Evolutionary conservation across 1,140 invertebrate species (phyloP).

Genomic region (Lethrus apterus): DNA sequence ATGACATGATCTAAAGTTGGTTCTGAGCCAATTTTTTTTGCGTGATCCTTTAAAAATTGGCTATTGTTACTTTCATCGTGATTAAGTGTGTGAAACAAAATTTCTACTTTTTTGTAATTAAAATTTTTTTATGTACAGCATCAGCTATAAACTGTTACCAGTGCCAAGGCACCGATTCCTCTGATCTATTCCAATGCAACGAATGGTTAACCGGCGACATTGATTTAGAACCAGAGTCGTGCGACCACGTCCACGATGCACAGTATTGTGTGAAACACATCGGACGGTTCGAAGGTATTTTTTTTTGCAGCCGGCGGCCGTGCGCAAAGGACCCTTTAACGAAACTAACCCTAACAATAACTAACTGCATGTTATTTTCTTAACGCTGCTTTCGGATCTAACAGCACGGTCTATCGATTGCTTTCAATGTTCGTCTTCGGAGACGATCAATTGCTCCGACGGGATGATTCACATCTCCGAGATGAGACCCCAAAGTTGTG

Average conservation of each 20-base stretch:
- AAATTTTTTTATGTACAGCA: slow-evolving; percentile 42
- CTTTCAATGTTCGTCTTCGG: slow-evolving; percentile 72
- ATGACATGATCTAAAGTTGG: no score
- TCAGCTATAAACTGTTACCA: slow-evolving; percentile 75
- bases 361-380: slow-evolving; percentile 3
- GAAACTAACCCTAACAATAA: background rate
- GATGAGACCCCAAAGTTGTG: slow-evolving; percentile 56
- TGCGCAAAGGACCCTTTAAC: no score
- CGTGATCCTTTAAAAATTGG: no score
- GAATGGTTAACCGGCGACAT: slow-evolving; percentile 70
- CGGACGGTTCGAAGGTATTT: slow-evolving; percentile 85
- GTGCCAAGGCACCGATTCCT: slow-evolving; percentile 74
- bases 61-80: no score
- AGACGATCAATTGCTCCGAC: slow-evolving; percentile 69
- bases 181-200: slow-evolving; percentile 77
- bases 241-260: slow-evolving; percentile 72
- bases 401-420: slow-evolving; percentile 59
- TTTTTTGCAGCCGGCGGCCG: no score
- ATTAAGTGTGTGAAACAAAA: no score
- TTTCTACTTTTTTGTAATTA: background rate
- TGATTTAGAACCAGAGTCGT: slow-evolving; percentile 61
- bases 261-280: slow-evolving; percentile 90
- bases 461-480: slow-evolving; percentile 53
- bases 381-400: slow-evolving; percentile 7
- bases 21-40: no score